Percentiles rank a stretch among this genome's conserved stretches.
These are phyloP conservation scores for Pteromalus puparum DNA, from an alignment of 1,140 invertebrate genomes.

Conservation along the genomic window DNA sequence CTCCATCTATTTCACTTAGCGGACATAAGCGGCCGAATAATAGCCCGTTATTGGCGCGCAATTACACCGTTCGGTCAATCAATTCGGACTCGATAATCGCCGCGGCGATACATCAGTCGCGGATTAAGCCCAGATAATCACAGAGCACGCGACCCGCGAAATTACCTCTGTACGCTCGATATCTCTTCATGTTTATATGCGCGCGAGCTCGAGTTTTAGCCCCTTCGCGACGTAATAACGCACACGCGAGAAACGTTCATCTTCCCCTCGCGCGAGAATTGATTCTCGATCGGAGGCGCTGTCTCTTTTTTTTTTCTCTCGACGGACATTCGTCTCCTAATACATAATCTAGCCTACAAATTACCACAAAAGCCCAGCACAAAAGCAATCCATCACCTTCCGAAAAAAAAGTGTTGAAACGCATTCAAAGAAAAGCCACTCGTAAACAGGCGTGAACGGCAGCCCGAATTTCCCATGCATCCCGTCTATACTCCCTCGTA, in stretches of 20 bases:
- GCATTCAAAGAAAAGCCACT: too few relatives aligned
- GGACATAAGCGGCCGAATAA: constrained; percentile 26
- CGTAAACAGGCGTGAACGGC: neutral
- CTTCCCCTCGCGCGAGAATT: constrained; percentile 9
- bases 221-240: neutral
- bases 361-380: neutral
- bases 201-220: neutral
- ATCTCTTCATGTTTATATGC: neutral
- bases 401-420: too few relatives aligned
- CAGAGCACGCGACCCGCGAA: neutral
- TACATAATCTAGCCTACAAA: neutral
- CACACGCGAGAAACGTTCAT: too few relatives aligned
- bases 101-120: neutral
- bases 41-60: constrained; percentile 32
- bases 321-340: too few relatives aligned
- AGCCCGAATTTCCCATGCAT: constrained; percentile 7
- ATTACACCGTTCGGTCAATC: constrained; percentile 21
- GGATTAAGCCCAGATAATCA: constrained; percentile 35
- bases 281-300: constrained; percentile 17
- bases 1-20: constrained; percentile 27
- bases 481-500: neutral
- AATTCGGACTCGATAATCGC: neutral
- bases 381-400: neutral
- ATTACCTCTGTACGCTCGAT: neutral
- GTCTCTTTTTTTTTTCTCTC: too few relatives aligned